phyloP scores from a whole-genome alignment of 2,888 invertebrate species.

The Heptascelio sp. region DNA sequence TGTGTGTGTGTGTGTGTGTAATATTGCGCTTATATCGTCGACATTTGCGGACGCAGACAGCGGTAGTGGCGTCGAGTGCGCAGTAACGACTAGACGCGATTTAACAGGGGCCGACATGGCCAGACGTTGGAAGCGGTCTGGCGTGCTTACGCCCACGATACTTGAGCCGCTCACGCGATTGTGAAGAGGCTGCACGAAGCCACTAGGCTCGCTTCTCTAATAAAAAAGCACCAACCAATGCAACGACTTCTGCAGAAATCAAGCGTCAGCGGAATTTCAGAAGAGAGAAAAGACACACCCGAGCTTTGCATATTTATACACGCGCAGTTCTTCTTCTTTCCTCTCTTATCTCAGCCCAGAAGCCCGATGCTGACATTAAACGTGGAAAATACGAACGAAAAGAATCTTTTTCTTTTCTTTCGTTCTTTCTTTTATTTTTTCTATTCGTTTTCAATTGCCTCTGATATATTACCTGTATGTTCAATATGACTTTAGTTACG shows the following conservation, averaged over 20 bases:
- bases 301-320: background rate
- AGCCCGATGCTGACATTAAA: no score
- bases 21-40: slow-evolving; percentile 29
- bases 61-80: slow-evolving; percentile 45
- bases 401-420: no score
- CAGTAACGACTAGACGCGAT: slow-evolving; percentile 43
- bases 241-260: slow-evolving; percentile 29
- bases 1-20: no score
- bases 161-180: slow-evolving; percentile 67
- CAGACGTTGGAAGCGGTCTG: slow-evolving; percentile 35
- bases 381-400: no score
- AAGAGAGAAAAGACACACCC: background rate
- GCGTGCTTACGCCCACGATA: slow-evolving; percentile 39
- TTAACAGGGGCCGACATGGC: slow-evolving; percentile 33
- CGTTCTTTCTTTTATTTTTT: no score
- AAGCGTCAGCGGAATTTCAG: slow-evolving; percentile 26
- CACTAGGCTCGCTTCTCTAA: slow-evolving; percentile 29
- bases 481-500: no score
- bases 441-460: no score
- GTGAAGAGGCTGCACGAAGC: slow-evolving; percentile 65
- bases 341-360: background rate
- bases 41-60: slow-evolving; percentile 35
- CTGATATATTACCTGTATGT: no score
- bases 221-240: background rate
- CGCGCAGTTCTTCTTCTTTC: background rate